These are phyloP conservation scores for Tenebrosternarchus preto DNA, from an alignment of 2,113 vertebrate genomes.

Conservation along the genomic window DNA sequence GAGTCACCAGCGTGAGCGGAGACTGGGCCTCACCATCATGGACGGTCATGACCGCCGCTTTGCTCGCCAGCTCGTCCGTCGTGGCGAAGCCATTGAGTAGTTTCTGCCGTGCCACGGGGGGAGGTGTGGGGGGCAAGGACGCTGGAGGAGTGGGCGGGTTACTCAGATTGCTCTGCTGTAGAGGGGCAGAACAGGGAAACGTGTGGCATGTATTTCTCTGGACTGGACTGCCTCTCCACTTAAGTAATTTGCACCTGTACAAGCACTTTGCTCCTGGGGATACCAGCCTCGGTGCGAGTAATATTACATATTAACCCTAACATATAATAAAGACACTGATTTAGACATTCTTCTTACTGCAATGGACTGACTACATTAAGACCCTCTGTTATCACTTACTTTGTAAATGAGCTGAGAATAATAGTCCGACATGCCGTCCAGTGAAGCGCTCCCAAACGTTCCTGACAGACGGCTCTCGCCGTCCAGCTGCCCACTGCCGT, in stretches of 20 bases:
- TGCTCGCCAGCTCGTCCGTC: conserved; percentile 87
- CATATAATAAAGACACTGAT: background rate
- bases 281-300: background rate
- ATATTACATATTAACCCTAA: conserved; percentile 7
- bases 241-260: background rate
- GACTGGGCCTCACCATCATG: conserved; percentile 77
- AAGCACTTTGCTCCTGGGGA: background rate
- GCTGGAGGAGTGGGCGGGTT: conserved; percentile 97
- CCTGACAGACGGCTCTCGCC: conserved; percentile 86
- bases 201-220: background rate
- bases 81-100: conserved; percentile 93
- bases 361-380: background rate
- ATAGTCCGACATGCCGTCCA: conserved; percentile 94
- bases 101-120: conserved; percentile 89
- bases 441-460: conserved; percentile 87
- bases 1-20: background rate
- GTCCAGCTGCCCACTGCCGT: conserved; percentile 85
- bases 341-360: background rate
- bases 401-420: conserved; percentile 96
- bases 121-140: conserved; percentile 94
- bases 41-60: conserved; percentile 80
- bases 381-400: conserved; percentile 56
- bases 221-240: background rate
- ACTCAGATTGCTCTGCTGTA: conserved; percentile 95
- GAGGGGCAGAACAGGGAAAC: conserved; percentile 31